Percentiles rank a stretch among this genome's conserved stretches.
Conservation (phyloP, 2,888 invertebrate species). For the Corythucha ciliata region DNA sequence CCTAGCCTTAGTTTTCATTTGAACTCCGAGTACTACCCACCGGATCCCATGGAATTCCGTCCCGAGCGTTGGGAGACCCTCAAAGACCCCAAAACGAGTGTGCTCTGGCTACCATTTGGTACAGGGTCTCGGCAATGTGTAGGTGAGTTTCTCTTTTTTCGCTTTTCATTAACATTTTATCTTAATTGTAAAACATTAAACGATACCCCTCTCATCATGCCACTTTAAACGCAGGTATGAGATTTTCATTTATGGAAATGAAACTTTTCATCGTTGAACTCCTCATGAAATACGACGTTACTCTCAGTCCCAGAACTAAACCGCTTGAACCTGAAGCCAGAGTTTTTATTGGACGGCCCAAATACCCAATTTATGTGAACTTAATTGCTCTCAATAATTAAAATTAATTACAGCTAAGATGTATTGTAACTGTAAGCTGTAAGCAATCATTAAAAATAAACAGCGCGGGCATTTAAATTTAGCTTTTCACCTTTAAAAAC, state of each 20-base stretch:
- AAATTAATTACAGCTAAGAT: too few relatives aligned
- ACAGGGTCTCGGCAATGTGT: constrained; percentile 20
- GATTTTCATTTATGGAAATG: constrained; percentile 23
- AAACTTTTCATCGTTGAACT: constrained; percentile 19
- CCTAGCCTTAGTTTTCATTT: constrained; percentile 15
- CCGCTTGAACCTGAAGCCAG: constrained; percentile 11
- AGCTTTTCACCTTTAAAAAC: too few relatives aligned
- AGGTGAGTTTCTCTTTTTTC: constrained; percentile 7
- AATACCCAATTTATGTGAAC: too few relatives aligned
- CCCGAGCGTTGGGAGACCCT: constrained; percentile 16
- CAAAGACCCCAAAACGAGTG: not conserved
- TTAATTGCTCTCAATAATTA: too few relatives aligned
- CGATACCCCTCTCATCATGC: not conserved
- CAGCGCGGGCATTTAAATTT: too few relatives aligned
- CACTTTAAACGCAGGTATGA: constrained; percentile 11
- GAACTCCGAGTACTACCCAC: constrained; percentile 18
- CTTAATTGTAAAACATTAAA: not conserved
- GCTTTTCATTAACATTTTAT: not conserved
- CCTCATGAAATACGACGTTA: constrained; percentile 15
- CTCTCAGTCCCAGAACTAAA: constrained; percentile 8
- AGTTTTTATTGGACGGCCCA: constrained; percentile 15
- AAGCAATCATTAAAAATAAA: too few relatives aligned
- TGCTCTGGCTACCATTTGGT: constrained; percentile 20
- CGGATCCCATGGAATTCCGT: constrained; percentile 15
- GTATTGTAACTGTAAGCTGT: too few relatives aligned